A percentile compares a stretch with the other conserved stretches of the same genome.
These are phyloP conservation scores for Parapsyche elsis DNA, from an alignment of 1,140 invertebrate species.

Conservation along the genomic window DNA sequence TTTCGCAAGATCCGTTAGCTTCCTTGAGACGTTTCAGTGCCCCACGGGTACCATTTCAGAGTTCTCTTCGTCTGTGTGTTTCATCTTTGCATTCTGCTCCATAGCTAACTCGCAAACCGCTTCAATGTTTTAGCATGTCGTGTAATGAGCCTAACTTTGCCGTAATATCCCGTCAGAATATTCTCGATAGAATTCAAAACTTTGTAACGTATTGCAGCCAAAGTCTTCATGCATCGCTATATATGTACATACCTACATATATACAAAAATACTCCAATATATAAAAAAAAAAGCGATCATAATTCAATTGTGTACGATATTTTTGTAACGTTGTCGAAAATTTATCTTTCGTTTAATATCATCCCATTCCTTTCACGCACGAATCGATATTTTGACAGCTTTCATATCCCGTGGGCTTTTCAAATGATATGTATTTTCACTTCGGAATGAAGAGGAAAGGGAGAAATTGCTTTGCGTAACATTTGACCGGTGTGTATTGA, in stretches of 20 bases:
- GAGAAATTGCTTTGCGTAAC: background rate
- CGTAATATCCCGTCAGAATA: slow-evolving; percentile 2
- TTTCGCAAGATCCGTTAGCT: background rate
- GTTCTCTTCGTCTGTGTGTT: background rate
- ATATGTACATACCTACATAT: background rate
- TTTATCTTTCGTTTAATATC: slow-evolving; percentile 23
- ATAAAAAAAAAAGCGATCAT: no score
- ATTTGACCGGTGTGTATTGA: background rate
- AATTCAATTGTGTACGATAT: no score
- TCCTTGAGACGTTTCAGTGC: background rate
- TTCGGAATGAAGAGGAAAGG: background rate
- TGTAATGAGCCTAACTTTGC: slow-evolving; percentile 18
- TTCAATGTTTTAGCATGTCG: slow-evolving; percentile 20
- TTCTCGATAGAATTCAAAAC: slow-evolving; percentile 17
- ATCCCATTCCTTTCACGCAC: background rate
- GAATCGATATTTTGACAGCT: slow-evolving; percentile 25
- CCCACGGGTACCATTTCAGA: slow-evolving; percentile 1
- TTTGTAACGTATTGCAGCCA: background rate
- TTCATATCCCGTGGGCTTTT: slow-evolving; percentile 2
- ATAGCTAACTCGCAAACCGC: background rate
- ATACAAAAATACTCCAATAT: no score
- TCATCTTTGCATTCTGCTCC: slow-evolving; percentile 12
- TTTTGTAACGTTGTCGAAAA: background rate
- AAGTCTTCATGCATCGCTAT: background rate
- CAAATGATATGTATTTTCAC: slow-evolving; percentile 6